These are phyloP conservation scores for Leucopsar rothschildi DNA, from an alignment of 2,113 vertebrate genomes.

Conservation along the genomic window DNA sequence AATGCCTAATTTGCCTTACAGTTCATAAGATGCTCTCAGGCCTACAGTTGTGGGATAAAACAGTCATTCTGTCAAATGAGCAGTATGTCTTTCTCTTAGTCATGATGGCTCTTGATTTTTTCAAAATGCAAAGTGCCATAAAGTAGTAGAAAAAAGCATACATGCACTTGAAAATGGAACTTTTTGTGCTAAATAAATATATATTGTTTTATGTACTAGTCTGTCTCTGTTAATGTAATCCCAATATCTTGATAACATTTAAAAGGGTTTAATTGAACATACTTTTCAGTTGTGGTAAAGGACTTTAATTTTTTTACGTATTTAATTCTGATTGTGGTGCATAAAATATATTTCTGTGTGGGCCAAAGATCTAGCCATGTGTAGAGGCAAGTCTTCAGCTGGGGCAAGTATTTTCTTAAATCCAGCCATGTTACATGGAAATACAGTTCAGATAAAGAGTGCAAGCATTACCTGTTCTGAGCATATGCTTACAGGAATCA, in stretches of 20 bases:
- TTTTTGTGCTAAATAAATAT: slow-evolving; percentile 47
- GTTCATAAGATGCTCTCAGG: not conserved
- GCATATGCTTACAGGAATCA: not conserved
- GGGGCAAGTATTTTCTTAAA: not conserved
- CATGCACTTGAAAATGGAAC: not conserved
- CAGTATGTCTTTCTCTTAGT: not conserved
- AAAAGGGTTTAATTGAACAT: not conserved
- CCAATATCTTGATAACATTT: not conserved
- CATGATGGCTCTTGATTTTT: not conserved
- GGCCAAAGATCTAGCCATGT: not conserved
- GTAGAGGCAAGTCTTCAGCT: not conserved
- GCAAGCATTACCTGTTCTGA: not conserved
- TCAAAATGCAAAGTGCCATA: not conserved
- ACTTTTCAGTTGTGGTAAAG: not conserved
- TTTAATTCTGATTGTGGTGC: not conserved
- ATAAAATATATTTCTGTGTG: not conserved
- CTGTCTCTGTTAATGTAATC: not conserved
- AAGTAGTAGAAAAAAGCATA: not conserved
- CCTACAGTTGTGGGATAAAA: not conserved
- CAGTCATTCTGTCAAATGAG: not conserved
- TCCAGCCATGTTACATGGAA: not conserved
- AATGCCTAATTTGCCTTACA: slow-evolving; percentile 45
- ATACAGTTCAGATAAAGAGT: not conserved
- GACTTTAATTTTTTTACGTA: not conserved
- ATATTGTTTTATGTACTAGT: not conserved